Percentiles rank a stretch among this genome's conserved stretches.
Conservation (phyloP, 2,888 invertebrate species). For the Ptilodon capucinus region DNA sequence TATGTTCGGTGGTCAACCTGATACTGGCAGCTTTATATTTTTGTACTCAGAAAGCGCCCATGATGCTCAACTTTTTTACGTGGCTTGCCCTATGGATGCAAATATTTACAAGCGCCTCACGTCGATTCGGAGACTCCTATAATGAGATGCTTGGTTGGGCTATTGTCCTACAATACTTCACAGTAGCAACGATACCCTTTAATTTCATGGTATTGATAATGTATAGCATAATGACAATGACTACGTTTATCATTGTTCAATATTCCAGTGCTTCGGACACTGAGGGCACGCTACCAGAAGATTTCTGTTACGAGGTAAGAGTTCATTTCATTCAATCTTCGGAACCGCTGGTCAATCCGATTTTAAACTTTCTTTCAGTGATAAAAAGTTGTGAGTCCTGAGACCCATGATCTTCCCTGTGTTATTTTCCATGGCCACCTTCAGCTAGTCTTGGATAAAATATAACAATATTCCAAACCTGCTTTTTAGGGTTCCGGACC, state of each 20-base stretch:
- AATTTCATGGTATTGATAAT: slow-evolving; percentile 56
- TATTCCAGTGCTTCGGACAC: slow-evolving; percentile 60
- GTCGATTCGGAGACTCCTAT: slow-evolving; percentile 73
- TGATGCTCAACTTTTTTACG: slow-evolving; percentile 84
- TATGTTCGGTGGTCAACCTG: slow-evolving; percentile 51
- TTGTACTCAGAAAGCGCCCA: slow-evolving; percentile 59
- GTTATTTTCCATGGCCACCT: no score
- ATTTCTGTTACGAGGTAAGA: slow-evolving; percentile 67
- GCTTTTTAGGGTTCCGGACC: no score
- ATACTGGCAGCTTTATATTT: slow-evolving; percentile 50
- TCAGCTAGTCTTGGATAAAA: no score
- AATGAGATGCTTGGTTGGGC: slow-evolving; percentile 89
- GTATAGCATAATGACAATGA: slow-evolving; percentile 57
- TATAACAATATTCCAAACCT: no score
- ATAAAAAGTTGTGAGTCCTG: no score
- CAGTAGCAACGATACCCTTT: slow-evolving; percentile 88
- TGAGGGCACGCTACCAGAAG: slow-evolving; percentile 56
- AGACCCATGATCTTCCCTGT: no score
- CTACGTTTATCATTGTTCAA: slow-evolving; percentile 62
- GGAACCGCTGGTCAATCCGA: no score
- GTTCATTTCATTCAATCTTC: neutral
- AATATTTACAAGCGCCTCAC: slow-evolving; percentile 65
- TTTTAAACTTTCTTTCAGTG: no score
- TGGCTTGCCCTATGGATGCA: slow-evolving; percentile 84
- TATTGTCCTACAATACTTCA: slow-evolving; percentile 87